Evolutionary conservation across 2,888 invertebrate species (phyloP).

Genomic region (Drosophila subquinaria): DNA sequence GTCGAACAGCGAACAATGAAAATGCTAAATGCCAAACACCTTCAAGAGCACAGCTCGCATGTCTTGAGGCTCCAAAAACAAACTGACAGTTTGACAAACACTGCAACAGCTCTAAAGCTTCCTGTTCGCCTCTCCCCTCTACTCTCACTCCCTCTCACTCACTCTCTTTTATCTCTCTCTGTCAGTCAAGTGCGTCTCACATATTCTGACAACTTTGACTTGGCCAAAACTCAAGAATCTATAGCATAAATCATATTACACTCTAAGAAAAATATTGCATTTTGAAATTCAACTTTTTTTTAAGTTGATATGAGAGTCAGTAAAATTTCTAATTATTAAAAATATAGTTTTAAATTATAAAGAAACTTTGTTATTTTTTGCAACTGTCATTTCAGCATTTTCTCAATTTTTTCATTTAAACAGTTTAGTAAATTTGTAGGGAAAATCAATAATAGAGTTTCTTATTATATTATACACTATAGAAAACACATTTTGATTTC

Average conservation of each 20-base stretch:
- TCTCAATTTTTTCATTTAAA: no score
- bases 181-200: slow-evolving; percentile 63
- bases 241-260: slow-evolving; percentile 35
- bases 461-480: no score
- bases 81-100: slow-evolving; percentile 49
- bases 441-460: no score
- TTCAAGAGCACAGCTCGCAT: slow-evolving; percentile 27
- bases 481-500: no score
- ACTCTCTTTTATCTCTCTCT: slow-evolving; percentile 34
- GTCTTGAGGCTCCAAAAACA: slow-evolving; percentile 13
- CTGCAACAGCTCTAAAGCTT: slow-evolving; percentile 33
- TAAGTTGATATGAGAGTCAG: no score
- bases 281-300: no score
- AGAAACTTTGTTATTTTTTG: no score
- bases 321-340: no score
- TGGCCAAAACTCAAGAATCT: slow-evolving; percentile 72
- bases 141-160: slow-evolving; percentile 7
- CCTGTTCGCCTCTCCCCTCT: slow-evolving; percentile 5
- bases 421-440: no score
- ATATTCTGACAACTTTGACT: slow-evolving; percentile 67
- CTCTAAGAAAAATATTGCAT: background rate
- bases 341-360: no score
- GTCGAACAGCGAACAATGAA: slow-evolving; percentile 67
- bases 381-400: no score
- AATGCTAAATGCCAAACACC: slow-evolving; percentile 60